Base-by-base conservation (phyloP, 2,797 vertebrate species). In the Karalla daura region DNA sequence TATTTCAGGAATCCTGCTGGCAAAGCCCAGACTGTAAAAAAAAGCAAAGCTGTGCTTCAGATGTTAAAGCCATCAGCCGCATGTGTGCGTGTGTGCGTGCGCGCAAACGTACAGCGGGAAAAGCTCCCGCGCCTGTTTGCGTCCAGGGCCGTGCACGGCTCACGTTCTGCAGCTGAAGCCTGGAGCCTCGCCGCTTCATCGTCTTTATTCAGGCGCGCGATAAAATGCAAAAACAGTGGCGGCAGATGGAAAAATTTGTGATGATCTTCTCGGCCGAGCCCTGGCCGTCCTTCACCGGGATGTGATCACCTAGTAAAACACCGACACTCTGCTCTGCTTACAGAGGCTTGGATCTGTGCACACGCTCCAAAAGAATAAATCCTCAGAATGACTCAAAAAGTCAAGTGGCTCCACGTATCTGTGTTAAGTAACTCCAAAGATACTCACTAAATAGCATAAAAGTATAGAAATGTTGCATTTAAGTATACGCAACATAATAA, bases 41-140 rank as follows among this genome's bases (percentile, higher is more conserved):
- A 86, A 83, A 36, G 52, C 58, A 80, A 79, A 90, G 85, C 81
- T 74, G 70, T 83, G 78, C 53, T 52, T 83, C 83, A 89, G 80
- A 89, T 92, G 91, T 86, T 90, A 86, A 93, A 92, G 64, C 85
- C 80, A 92, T 93, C 84, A 92, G 79, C 65, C 41, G 44, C 4
- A 7, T 17, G 47, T 17, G 60, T 49, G 74, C 5, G 15, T 18
- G 23, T 54, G 43, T 10, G 6, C 7, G 73, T 62, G 62, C 18
- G 15, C 61, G 43, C 52, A 55, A 39, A 37, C 52, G 37, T 43
- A 60, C 50, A 37, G 32, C 18, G 11, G n/a, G 47, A 65, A 55
- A 43, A 66, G 62, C 37, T 63, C 40, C 25, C 2, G 9, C 65
- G 55, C 7, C 21, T 62, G 52, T 67, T 50, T 39, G 37, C 59